These are phyloP conservation scores for Dichetophora obliterata DNA, from an alignment of 2,888 invertebrate genomes.

Conservation along the genomic window DNA sequence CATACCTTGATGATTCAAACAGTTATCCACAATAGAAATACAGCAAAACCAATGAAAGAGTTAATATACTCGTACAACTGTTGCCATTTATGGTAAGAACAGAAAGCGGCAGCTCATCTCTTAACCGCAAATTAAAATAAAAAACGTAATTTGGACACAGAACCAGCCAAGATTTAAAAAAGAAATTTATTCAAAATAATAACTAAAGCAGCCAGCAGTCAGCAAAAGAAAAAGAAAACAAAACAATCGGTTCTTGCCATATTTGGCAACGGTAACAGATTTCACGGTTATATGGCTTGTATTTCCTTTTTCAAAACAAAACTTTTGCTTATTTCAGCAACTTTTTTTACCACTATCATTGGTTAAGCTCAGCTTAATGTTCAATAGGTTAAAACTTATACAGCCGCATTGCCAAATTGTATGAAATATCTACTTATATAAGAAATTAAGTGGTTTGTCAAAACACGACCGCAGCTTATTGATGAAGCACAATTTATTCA, in stretches of 20 bases:
- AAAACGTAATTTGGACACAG: not conserved
- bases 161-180: not conserved
- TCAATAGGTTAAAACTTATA: not conserved
- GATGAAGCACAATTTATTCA: too few relatives aligned
- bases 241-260: not conserved
- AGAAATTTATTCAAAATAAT: constrained; percentile 9
- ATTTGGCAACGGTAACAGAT: constrained; percentile 12
- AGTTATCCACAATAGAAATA: not conserved
- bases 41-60: not conserved
- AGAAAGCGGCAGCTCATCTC: not conserved
- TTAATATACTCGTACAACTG: too few relatives aligned
- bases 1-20: constrained; percentile 1
- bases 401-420: too few relatives aligned
- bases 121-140: not conserved
- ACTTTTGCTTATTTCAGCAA: constrained; percentile 4
- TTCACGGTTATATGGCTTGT: not conserved
- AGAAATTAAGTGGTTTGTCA: too few relatives aligned
- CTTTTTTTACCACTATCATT: not conserved
- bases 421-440: too few relatives aligned
- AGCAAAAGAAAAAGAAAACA: not conserved
- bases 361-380: not conserved
- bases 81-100: constrained; percentile 21
- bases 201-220: constrained; percentile 6
- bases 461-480: too few relatives aligned
- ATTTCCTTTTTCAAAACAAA: not conserved